phyloP scores from a whole-genome alignment of 2,113 vertebrate species.

The Seriola aureovittata region DNA sequence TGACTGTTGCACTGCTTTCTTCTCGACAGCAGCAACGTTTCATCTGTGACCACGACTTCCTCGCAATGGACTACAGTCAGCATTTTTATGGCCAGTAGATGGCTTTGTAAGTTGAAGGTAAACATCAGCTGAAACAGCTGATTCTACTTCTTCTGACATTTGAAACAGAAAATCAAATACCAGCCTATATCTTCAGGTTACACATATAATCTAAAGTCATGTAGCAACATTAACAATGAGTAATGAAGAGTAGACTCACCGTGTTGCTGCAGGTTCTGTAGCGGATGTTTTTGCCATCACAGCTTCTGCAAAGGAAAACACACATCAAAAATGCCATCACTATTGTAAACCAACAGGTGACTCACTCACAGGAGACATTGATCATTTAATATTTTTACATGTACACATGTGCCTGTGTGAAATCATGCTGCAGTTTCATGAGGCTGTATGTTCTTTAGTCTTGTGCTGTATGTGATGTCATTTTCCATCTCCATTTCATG shows the following conservation, averaged over 20 bases:
- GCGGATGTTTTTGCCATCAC: constrained; percentile 94
- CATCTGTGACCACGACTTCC: no score
- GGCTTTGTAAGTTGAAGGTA: no score
- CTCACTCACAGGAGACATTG: background rate
- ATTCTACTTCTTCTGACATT: no score
- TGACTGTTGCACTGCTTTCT: no score
- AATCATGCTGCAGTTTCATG: background rate
- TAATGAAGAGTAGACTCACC: constrained; percentile 83
- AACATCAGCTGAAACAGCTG: no score
- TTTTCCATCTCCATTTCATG: rapidly evolving
- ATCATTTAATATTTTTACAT: no score
- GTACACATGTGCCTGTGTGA: background rate
- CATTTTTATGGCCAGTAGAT: no score
- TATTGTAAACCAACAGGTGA: constrained; percentile 3
- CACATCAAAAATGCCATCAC: background rate
- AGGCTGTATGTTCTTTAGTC: background rate
- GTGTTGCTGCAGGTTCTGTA: constrained; percentile 95
- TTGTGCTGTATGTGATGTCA: rapidly evolving
- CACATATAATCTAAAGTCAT: background rate
- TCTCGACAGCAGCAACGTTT: no score
- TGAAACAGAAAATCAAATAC: no score
- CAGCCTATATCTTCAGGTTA: background rate
- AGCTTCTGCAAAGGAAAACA: constrained; percentile 84
- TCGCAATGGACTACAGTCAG: no score
- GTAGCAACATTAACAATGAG: background rate